Conservation (phyloP, 2,888 invertebrate genomes). For the Oscheius sp. region DNA sequence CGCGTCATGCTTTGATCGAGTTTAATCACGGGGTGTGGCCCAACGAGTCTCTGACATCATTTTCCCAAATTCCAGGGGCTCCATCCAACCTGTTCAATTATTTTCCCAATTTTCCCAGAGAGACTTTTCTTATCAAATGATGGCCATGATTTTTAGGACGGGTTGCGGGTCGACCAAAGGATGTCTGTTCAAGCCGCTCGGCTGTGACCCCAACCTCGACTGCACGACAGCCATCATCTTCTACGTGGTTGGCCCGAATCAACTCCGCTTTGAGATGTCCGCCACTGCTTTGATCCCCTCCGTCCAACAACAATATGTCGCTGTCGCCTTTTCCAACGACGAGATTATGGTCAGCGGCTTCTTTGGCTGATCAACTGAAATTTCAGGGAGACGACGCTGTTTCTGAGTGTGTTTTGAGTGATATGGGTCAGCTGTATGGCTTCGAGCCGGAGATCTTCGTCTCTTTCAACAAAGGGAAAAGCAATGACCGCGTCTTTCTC, state of each 20-base stretch:
- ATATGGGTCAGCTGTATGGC: slow-evolving; percentile 56
- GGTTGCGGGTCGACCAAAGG: slow-evolving; percentile 67
- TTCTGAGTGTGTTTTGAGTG: slow-evolving; percentile 66
- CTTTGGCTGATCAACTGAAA: not conserved
- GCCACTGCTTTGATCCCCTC: slow-evolving; percentile 64
- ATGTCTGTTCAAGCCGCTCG: slow-evolving; percentile 68
- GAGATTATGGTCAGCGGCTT: slow-evolving; percentile 58
- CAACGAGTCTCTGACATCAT: no score
- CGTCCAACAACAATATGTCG: slow-evolving; percentile 69
- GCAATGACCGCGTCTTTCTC: slow-evolving; percentile 66
- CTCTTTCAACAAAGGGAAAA: slow-evolving; percentile 67
- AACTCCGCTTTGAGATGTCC: slow-evolving; percentile 63
- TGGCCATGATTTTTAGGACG: slow-evolving; percentile 39
- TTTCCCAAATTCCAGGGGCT: no score
- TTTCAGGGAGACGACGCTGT: slow-evolving; percentile 69
- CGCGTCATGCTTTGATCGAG: no score
- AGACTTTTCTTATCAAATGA: no score
- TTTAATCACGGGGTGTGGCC: no score
- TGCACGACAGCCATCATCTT: slow-evolving; percentile 65
- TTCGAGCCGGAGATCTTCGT: slow-evolving; percentile 67
- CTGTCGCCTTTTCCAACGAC: slow-evolving; percentile 68
- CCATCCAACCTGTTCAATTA: no score
- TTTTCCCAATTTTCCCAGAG: no score
- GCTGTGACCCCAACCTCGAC: slow-evolving; percentile 68
- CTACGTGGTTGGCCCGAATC: slow-evolving; percentile 58